phyloP scores from a whole-genome alignment of 2,113 vertebrate species.

The Marmota monax region DNA sequence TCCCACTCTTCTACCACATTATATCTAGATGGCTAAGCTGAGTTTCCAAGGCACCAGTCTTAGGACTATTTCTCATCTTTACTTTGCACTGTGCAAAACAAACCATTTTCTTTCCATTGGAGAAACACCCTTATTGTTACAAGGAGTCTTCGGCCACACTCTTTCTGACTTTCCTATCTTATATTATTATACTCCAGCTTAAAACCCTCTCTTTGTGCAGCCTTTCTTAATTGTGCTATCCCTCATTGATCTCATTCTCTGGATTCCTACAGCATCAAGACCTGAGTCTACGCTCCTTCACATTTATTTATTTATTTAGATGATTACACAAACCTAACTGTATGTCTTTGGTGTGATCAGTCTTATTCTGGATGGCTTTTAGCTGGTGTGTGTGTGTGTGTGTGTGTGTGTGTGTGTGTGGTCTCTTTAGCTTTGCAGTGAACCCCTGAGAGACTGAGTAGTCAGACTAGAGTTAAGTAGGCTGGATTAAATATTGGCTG shows the following conservation, averaged over 20 bases:
- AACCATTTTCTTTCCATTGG: neutral
- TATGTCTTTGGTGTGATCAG: neutral
- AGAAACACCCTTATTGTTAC: neutral
- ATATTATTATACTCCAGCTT: fast-evolving
- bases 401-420: neutral
- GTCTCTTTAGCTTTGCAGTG: neutral
- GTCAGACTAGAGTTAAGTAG: neutral
- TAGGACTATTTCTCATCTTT: neutral
- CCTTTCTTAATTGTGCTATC: neutral
- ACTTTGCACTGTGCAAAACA: neutral
- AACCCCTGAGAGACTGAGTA: neutral
- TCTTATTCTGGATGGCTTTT: neutral
- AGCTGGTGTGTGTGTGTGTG: no score
- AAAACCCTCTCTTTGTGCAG: neutral
- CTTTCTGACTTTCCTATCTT: neutral
- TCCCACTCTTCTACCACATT: no score
- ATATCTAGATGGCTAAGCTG: neutral
- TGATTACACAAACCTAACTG: neutral
- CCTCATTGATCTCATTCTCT: neutral
- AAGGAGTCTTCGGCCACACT: neutral
- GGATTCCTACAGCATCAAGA: neutral
- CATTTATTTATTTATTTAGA: neutral
- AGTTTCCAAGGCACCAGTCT: neutral
- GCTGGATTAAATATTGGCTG: neutral
- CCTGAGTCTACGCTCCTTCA: neutral